Percentiles rank a stretch among this genome's conserved stretches.
Conservation (phyloP, 1,140 invertebrate species). For the Drosophila quadrilineata region DNA sequence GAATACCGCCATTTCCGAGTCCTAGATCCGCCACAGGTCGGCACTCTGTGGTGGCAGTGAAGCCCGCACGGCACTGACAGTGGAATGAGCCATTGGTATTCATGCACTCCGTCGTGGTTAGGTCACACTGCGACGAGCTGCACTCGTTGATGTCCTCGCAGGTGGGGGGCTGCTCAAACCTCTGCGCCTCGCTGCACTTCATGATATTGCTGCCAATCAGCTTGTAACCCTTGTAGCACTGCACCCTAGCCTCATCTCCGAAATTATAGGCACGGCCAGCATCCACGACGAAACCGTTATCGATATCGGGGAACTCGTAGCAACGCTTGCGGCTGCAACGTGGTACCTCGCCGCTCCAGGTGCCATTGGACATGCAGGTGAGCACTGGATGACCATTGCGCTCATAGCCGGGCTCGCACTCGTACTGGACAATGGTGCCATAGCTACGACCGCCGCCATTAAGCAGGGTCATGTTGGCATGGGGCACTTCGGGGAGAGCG, state of each 20-base stretch:
- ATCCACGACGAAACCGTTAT: constrained; percentile 92
- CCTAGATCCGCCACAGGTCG: constrained; percentile 94
- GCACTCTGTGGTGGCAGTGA: constrained; percentile 93
- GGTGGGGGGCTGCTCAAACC: constrained; percentile 91
- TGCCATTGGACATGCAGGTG: constrained; percentile 97
- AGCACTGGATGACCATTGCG: constrained; percentile 93
- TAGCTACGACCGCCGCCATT: constrained; percentile 97
- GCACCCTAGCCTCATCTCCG: constrained; percentile 95
- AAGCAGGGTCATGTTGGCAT: constrained; percentile 93
- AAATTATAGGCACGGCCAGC: constrained; percentile 88
- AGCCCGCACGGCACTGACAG: constrained; percentile 93
- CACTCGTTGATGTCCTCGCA: constrained; percentile 98
- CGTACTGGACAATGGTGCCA: constrained; percentile 96
- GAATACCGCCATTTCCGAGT: constrained; percentile 92
- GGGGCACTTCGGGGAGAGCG: constrained; percentile 92
- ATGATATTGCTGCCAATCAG: constrained; percentile 93
- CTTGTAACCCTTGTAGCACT: constrained; percentile 95
- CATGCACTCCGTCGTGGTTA: constrained; percentile 94
- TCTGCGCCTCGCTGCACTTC: constrained; percentile 92
- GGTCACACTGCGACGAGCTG: constrained; percentile 92
- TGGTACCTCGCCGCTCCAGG: constrained; percentile 96
- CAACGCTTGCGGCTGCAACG: constrained; percentile 93
- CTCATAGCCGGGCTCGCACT: constrained; percentile 96
- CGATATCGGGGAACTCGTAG: constrained; percentile 90
- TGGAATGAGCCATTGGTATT: constrained; percentile 95